Conservation (phyloP, 2,888 invertebrate species). For the Scrobipalpa atriplicella region DNA sequence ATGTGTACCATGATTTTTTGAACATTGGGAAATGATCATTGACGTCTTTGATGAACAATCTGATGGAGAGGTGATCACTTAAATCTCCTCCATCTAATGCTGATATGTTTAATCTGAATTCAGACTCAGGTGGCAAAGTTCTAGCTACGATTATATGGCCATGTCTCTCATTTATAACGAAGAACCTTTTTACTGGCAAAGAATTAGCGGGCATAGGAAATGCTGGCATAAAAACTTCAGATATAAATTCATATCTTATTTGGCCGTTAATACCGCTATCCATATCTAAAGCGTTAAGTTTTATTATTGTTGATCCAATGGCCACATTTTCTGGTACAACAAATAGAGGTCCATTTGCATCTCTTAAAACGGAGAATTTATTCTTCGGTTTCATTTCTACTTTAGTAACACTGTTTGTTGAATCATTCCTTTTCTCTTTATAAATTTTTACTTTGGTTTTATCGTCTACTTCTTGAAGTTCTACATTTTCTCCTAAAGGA, state of each 20-base stretch:
- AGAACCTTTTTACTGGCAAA: conserved; percentile 85
- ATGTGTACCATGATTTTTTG: conserved; percentile 91
- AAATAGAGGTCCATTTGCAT: conserved; percentile 82
- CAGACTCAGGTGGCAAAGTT: conserved; percentile 87
- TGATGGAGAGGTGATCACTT: conserved; percentile 86
- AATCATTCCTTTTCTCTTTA: conserved; percentile 64
- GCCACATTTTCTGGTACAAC: conserved; percentile 88
- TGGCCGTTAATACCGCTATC: conserved; percentile 88
- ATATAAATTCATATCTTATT: conserved; percentile 87
- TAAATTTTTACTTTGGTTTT: conserved; percentile 74
- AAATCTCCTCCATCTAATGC: conserved; percentile 90
- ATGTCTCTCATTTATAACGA: conserved; percentile 88
- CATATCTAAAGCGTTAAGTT: conserved; percentile 87
- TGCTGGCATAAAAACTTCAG: conserved; percentile 85
- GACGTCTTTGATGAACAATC: conserved; percentile 89
- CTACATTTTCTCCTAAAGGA: conserved; percentile 85
- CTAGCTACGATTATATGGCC: conserved; percentile 89
- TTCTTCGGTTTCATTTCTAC: conserved; percentile 65
- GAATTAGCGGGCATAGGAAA: conserved; percentile 65
- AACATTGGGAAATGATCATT: conserved; percentile 94
- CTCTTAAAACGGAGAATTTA: conserved; percentile 61
- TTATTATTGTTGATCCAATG: conserved; percentile 86
- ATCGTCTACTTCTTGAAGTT: conserved; percentile 85
- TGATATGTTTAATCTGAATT: conserved; percentile 88
- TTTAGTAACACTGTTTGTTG: conserved; percentile 55